Percentiles rank a stretch among this genome's conserved stretches.
Evolutionary conservation across 2,113 vertebrate species (phyloP).

Genomic region (Verasper variegatus): DNA sequence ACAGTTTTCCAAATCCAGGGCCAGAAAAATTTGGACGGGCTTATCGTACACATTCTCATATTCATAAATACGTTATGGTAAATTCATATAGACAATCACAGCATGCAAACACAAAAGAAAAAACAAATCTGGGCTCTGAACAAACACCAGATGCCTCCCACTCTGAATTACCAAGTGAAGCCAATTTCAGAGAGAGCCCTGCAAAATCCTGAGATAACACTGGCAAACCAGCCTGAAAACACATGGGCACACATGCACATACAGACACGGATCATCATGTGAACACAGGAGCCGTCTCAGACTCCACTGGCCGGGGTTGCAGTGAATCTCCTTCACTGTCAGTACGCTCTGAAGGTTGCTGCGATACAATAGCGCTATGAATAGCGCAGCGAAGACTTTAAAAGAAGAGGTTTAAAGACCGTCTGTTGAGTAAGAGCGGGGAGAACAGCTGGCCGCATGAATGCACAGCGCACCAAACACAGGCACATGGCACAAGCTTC

Average conservation of each 20-base stretch:
- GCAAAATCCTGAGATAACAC: slow-evolving; percentile 24
- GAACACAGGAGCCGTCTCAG: slow-evolving; percentile 24
- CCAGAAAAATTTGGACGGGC: not conserved
- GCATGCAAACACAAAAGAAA: slow-evolving; percentile 6
- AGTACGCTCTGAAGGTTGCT: slow-evolving; percentile 45
- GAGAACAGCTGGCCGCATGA: slow-evolving; percentile 34
- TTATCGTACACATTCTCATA: not conserved
- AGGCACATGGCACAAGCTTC: slow-evolving; percentile 12
- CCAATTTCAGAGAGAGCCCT: slow-evolving; percentile 31
- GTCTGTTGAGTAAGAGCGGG: not conserved
- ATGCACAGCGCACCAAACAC: slow-evolving; percentile 38
- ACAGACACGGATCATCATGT: slow-evolving; percentile 13
- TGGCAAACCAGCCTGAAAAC: slow-evolving; percentile 14
- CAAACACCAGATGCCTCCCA: slow-evolving; percentile 52
- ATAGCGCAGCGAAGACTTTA: slow-evolving; percentile 18
- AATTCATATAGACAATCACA: not conserved
- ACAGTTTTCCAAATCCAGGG: not conserved
- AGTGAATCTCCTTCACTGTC: slow-evolving; percentile 31
- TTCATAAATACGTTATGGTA: not conserved
- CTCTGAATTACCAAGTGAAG: slow-evolving; percentile 28
- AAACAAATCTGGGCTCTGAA: slow-evolving; percentile 34
- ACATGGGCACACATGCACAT: not conserved
- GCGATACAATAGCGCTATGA: slow-evolving; percentile 41
- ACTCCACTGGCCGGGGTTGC: slow-evolving; percentile 4
- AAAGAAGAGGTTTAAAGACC: not conserved